Percentiles rank a stretch among this genome's conserved stretches.
Evolutionary conservation across 2,113 vertebrate genomes (phyloP).

Genomic region (Physeter macrocephalus): DNA sequence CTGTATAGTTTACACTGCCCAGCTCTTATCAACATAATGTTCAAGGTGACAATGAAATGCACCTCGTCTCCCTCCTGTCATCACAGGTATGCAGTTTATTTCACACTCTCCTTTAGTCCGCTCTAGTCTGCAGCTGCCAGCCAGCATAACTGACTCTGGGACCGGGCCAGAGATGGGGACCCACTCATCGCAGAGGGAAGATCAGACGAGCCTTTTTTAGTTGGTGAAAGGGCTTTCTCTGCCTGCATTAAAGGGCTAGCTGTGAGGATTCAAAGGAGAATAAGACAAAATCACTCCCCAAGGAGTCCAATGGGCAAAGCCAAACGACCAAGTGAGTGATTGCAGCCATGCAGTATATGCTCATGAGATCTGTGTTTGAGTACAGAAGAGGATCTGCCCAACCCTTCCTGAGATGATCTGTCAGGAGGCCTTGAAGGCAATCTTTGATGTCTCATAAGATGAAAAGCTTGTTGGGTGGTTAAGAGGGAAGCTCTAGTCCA

Average conservation of each 20-base stretch:
- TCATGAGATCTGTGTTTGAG: background rate
- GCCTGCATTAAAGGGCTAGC: background rate
- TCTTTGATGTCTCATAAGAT: background rate
- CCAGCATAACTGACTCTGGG: background rate
- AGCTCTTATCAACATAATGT: conserved; percentile 59
- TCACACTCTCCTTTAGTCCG: background rate
- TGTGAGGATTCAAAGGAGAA: background rate
- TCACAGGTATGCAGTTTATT: conserved; percentile 74
- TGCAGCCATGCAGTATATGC: background rate
- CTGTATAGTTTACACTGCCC: conserved; percentile 60
- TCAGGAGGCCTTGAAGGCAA: background rate
- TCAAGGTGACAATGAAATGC: conserved; percentile 71
- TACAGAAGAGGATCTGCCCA: background rate
- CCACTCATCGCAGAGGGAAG: background rate
- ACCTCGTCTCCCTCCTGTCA: conserved; percentile 70
- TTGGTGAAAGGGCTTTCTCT: background rate
- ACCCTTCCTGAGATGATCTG: background rate
- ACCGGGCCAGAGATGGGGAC: background rate
- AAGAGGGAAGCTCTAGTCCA: background rate
- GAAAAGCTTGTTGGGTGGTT: background rate
- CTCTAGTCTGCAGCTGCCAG: background rate
- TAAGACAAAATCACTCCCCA: background rate
- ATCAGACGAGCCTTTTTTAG: background rate
- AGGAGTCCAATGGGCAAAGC: background rate
- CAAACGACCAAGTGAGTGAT: background rate